Base-by-base conservation (phyloP, 2,797 vertebrate genomes). In the Megalops cyprinoides region DNA sequence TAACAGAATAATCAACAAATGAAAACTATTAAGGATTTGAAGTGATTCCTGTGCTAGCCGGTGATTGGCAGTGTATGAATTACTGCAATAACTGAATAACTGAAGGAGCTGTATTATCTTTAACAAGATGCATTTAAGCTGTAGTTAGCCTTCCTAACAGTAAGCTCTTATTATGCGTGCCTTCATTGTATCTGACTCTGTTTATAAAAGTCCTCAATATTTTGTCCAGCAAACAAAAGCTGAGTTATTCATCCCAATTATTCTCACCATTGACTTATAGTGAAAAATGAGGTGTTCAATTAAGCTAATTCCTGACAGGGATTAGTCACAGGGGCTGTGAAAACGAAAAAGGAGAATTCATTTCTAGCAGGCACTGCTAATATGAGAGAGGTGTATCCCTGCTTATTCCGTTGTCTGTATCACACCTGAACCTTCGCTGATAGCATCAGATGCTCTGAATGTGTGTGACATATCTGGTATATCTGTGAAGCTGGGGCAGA, bases 191-290 rank as follows among this genome's bases (percentile, higher is more conserved):
- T 89, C 86, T 86, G 87, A 89, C 91, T 90, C 89, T 83, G 93
- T 91, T 86, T n/a, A n/a, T n/a, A n/a, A n/a, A n/a, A n/a, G n/a
- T n/a, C n/a, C n/a, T n/a, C n/a, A 90, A 93, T 90, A 79, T 89
- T 87, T 92, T 93, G 94, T 93, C 82, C 91, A 92, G 92, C 90
- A 90, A 89, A 92, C 85, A 87, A 93, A 93, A 92, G 96, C 93
- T 92, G 92, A 84, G 80, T 88, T 94, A 95, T 96, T 95, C 95
- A 96, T 96, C 95, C 92, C 92, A 96, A 96, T 97, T 97, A 96
- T 93, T 87, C 94, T 94, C 94, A 96, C 95, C 89, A 85, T 89
- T 95, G 94, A 92, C 93, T 93, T 94, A 92, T 92, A 94, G 94
- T 93, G 91, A 95, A 96, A 90, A 96, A 96, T 95, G 95, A 96